Percentiles rank a stretch among this genome's conserved stretches.
Evolutionary conservation across 1,140 invertebrate species (phyloP).

Genomic region (Pygmarrhopalites habei): DNA sequence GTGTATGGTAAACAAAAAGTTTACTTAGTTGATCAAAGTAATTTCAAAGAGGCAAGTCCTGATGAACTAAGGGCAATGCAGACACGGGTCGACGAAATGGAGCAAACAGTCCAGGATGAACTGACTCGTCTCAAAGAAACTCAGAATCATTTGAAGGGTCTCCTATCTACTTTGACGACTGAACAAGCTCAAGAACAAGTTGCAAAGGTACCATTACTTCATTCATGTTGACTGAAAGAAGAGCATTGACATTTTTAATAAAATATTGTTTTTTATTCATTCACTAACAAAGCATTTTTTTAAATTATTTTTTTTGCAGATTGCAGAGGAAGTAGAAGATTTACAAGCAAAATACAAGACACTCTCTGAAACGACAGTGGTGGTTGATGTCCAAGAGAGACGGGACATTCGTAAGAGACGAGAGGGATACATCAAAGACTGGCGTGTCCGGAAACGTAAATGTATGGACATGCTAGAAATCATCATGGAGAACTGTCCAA

Average conservation of each 20-base stretch:
- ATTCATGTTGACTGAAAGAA: no score
- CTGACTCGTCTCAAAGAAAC: not conserved
- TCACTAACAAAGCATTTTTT: no score
- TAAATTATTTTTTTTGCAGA: not conserved
- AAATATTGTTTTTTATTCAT: no score
- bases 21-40: slow-evolving; percentile 64
- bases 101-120: not conserved
- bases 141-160: not conserved
- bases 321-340: not conserved
- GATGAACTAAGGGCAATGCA: slow-evolving; percentile 66
- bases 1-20: slow-evolving; percentile 81
- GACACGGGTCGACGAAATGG: slow-evolving; percentile 51
- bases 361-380: no score
- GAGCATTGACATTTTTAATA: no score
- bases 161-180: not conserved
- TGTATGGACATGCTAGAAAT: slow-evolving; percentile 9
- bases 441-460: not conserved
- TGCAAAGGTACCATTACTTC: not conserved
- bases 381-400: no score
- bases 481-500: not conserved
- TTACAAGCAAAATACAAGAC: no score
- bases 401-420: not conserved
- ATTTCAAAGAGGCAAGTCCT: slow-evolving; percentile 48
- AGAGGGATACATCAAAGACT: not conserved
- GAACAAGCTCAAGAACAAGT: not conserved